Evolutionary conservation across 2,113 vertebrate genomes (phyloP).

Genomic region (Paramormyrops kingsleyae): DNA sequence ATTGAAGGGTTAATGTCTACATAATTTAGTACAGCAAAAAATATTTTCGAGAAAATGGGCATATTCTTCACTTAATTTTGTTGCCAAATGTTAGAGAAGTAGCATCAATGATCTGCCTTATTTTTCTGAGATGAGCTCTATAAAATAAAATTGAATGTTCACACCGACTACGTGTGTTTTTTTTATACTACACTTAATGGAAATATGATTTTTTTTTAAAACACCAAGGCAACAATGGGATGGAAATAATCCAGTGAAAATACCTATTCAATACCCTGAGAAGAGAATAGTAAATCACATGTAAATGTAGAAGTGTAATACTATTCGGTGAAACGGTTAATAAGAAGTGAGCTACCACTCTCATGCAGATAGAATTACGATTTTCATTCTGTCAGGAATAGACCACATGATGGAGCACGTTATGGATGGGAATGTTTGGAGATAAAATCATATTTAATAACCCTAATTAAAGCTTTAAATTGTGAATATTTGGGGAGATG

Average conservation of each 20-base stretch:
- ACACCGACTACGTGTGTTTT: conserved; percentile 1
- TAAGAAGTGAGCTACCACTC: not conserved
- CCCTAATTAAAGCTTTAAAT: not conserved
- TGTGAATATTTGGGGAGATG: not conserved
- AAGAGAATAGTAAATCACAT: not conserved
- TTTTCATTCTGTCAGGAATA: not conserved
- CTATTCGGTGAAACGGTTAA: not conserved
- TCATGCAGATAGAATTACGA: not conserved
- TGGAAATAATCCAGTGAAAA: not conserved
- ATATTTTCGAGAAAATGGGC: conserved; percentile 50
- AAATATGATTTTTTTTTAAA: not conserved
- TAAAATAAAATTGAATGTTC: conserved; percentile 38
- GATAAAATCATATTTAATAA: not conserved
- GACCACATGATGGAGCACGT: not conserved
- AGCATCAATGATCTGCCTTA: conserved; percentile 36
- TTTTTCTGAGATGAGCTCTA: conserved; percentile 44
- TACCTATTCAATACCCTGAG: not conserved
- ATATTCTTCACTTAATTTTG: conserved; percentile 46
- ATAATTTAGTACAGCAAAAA: conserved; percentile 46
- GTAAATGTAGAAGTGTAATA: not conserved
- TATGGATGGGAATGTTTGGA: not conserved
- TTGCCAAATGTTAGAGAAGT: conserved; percentile 45
- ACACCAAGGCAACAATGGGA: not conserved
- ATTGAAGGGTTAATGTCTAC: conserved; percentile 14
- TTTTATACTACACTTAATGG: not conserved